These are phyloP conservation scores for Drosophila nigromelanica DNA, from an alignment of 1,140 invertebrate genomes.

Conservation along the genomic window DNA sequence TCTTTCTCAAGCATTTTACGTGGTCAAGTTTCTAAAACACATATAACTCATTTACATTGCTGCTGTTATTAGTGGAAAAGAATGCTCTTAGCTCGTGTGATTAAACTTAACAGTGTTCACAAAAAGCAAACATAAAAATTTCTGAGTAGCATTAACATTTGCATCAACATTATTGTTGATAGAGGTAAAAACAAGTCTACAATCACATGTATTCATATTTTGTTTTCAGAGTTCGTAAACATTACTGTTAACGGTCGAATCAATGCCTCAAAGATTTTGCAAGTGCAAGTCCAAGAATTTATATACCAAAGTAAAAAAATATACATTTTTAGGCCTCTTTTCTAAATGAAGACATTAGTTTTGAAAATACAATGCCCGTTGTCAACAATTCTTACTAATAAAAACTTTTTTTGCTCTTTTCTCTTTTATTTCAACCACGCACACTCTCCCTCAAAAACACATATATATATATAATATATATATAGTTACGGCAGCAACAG, in stretches of 20 bases:
- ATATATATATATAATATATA: slow-evolving; percentile 12
- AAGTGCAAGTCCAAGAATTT: too few species aligned
- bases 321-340: not conserved
- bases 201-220: not conserved
- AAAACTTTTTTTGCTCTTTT: slow-evolving; percentile 28
- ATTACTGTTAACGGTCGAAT: too few species aligned
- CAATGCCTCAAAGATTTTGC: too few species aligned
- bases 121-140: not conserved
- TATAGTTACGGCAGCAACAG: slow-evolving; percentile 50
- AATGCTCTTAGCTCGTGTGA: too few species aligned
- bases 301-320: not conserved
- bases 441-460: not conserved
- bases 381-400: slow-evolving; percentile 26
- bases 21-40: not conserved
- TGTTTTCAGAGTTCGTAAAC: not conserved
- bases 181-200: not conserved
- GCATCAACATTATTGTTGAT: not conserved
- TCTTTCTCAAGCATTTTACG: not conserved
- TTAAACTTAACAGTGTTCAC: too few species aligned
- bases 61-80: not conserved
- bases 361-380: not conserved
- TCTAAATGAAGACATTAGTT: not conserved
- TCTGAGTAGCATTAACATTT: not conserved
- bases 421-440: slow-evolving; percentile 18
- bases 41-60: not conserved